These are phyloP conservation scores for Hippopotamyrus pictus DNA, from an alignment of 2,797 vertebrate species.

Conservation along the genomic window DNA sequence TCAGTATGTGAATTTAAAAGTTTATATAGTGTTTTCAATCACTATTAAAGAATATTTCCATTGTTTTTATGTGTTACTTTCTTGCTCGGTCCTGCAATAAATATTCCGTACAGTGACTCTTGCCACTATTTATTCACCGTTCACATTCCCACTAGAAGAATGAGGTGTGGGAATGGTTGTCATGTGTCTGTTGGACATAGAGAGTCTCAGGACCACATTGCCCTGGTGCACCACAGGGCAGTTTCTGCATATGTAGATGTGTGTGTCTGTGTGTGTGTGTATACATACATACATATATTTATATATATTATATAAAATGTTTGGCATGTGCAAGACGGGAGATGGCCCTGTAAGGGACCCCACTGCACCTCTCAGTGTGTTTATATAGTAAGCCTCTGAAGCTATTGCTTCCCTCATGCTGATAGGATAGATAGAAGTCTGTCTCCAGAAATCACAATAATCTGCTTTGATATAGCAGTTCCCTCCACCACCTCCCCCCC, in stretches of 20 bases:
- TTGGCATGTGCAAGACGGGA: constrained; percentile 31
- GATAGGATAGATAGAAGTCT: constrained; percentile 53
- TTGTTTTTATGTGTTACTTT: neutral
- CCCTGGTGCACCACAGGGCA: neutral
- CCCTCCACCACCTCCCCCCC: constrained; percentile 55
- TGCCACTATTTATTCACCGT: neutral
- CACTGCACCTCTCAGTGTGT: constrained; percentile 46
- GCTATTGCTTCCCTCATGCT: constrained; percentile 38
- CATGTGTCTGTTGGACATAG: neutral
- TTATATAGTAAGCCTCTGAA: constrained; percentile 30
- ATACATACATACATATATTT: neutral
- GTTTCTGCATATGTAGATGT: neutral
- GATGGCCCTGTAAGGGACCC: constrained; percentile 18
- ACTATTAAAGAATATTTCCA: neutral
- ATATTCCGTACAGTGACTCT: neutral
- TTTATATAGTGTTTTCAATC: neutral
- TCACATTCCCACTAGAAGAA: neutral
- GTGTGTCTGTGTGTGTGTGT: neutral
- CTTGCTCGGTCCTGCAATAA: neutral
- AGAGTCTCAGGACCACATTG: neutral
- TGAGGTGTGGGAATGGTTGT: neutral
- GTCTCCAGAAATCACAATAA: constrained; percentile 75
- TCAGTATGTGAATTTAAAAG: neutral
- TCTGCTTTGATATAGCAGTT: constrained; percentile 73
- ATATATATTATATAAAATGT: constrained; percentile 32